These are phyloP conservation scores for Aldabrachelys gigantea DNA, from an alignment of 2,113 vertebrate species.

Conservation along the genomic window DNA sequence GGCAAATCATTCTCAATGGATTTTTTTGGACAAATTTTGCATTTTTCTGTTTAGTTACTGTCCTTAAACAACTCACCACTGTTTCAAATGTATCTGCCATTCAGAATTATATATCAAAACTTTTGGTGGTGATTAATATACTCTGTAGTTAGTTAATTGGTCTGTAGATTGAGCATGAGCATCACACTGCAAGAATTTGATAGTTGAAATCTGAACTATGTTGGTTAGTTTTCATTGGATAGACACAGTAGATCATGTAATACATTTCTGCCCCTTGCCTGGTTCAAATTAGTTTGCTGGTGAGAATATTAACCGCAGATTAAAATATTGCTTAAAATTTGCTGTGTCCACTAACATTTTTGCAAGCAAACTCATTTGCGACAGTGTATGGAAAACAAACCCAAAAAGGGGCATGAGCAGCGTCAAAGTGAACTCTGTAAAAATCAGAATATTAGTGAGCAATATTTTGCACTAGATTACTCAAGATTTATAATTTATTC, in stretches of 20 bases:
- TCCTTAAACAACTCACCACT: neutral
- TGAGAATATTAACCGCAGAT: slow-evolving; percentile 1
- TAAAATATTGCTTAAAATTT: slow-evolving; percentile 31
- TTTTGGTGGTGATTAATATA: neutral
- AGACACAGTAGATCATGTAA: neutral
- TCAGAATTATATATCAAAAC: neutral
- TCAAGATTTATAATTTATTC: neutral
- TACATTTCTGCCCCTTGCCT: neutral
- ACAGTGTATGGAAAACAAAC: slow-evolving; percentile 2
- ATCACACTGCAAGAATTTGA: neutral
- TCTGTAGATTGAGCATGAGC: neutral
- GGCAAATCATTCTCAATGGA: neutral
- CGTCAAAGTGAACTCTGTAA: slow-evolving; percentile 15
- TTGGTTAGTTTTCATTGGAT: neutral
- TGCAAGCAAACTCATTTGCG: neutral
- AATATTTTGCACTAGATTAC: slow-evolving; percentile 30
- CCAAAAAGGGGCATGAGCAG: neutral
- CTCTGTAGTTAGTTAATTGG: neutral
- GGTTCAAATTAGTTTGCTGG: neutral
- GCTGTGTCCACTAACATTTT: slow-evolving; percentile 24
- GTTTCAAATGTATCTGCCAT: neutral
- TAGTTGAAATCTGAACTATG: neutral
- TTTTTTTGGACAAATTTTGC: neutral
- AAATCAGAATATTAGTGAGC: slow-evolving; percentile 18
- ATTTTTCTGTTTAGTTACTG: neutral